Base-by-base conservation (phyloP, 2,888 invertebrate genomes). In the Calameuta idolon region DNA sequence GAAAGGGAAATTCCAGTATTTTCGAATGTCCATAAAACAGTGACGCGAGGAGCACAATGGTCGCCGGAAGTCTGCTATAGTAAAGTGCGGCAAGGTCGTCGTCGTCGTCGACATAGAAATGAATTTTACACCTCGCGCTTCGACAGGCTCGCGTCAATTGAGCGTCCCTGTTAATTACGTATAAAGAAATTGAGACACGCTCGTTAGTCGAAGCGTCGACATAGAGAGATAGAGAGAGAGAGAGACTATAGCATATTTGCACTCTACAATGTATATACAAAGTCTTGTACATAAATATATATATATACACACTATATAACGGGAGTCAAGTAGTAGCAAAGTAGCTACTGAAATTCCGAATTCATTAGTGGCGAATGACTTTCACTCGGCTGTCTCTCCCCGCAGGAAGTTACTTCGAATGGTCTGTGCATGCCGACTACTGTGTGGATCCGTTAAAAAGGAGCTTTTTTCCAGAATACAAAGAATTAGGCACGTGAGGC, bases 251-350 rank as follows among this genome's bases (percentile, higher is more conserved):
- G 40, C 1, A 55, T 55, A 55, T 23, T 23, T 9, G 23, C 40
- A 55, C 5, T 55, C 40, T 55, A 55, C 23, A 5, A 55, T 23
- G 40, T 55, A 55, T 23, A 55, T 23, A 55, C 5, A 15, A 15
- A 15, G 40, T 55, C 40, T 9, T 23, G 23, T 55, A 55, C 23
- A 23, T 55, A 55, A 55, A 9, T 55, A 30, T 23, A 71, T 34
- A 12, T 9, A 35, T 12, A 35, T 12, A 35, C 12, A 35, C 11
- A 35, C 2, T 12, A 35, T 12, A 35, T 12, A 35, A 12, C 35
- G 81, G 77, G 79, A 79, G 76, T 76, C 82, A 83, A 87, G 87
- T 87, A 86, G 37, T 37, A 74, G 78, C 73, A 35, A 71, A 78
- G 76, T 76, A 74, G 78, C 77, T 76, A 77, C 79, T 81, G 77